These are phyloP conservation scores for Garra rufa DNA, from an alignment of 2,113 vertebrate species.

Conservation along the genomic window DNA sequence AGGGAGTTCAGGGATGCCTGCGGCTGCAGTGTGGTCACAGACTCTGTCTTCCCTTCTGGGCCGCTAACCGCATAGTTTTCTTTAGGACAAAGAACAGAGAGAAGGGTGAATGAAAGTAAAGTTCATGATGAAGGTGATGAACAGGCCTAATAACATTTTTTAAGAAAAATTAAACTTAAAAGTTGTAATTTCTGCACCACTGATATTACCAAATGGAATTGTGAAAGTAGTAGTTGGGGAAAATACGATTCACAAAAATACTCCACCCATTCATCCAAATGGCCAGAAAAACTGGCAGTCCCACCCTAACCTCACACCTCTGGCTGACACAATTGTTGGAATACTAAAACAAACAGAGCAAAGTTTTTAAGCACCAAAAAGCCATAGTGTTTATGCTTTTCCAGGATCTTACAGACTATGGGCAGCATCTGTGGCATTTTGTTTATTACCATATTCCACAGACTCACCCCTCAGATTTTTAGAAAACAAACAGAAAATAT, in stretches of 20 bases:
- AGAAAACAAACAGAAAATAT: neutral
- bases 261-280: neutral
- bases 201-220: neutral
- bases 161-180: neutral
- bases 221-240: neutral
- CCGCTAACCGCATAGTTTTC: constrained; percentile 84
- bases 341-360: neutral
- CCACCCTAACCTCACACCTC: neutral
- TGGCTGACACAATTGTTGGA: neutral
- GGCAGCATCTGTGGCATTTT: neutral
- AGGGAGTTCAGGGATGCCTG: constrained; percentile 92
- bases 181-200: too few species aligned
- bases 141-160: neutral
- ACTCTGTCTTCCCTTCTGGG: constrained; percentile 90
- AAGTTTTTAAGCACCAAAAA: neutral
- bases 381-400: neutral
- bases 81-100: constrained; percentile 62
- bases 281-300: neutral
- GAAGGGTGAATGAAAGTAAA: neutral
- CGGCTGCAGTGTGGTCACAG: constrained; percentile 90
- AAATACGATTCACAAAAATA: neutral
- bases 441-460: constrained; percentile 4
- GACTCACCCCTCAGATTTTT: neutral
- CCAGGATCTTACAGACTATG: neutral
- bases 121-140: neutral